Conservation (phyloP, 2,797 vertebrate species). For the Xenopus petersii region DNA sequence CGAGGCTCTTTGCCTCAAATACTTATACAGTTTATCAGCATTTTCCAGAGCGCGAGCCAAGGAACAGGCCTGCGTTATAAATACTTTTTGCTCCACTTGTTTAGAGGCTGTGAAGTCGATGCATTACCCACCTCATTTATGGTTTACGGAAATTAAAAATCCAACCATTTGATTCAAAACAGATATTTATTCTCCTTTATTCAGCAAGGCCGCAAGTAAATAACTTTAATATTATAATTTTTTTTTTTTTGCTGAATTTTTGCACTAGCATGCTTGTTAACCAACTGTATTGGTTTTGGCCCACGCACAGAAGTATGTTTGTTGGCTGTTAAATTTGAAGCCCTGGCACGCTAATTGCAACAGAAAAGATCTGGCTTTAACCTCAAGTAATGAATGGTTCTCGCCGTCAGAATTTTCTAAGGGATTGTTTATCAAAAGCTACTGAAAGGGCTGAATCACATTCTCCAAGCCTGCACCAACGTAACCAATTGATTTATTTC, state of each 20-base stretch:
- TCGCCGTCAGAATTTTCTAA: neutral
- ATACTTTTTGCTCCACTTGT: conserved; percentile 23
- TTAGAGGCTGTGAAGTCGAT: conserved; percentile 30
- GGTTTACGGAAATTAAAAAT: conserved; percentile 36
- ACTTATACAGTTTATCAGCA: conserved; percentile 42
- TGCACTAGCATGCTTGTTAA: conserved; percentile 16
- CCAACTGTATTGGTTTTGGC: conserved; percentile 38
- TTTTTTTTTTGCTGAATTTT: conserved; percentile 25
- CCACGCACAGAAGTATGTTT: neutral
- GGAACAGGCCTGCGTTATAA: conserved; percentile 29
- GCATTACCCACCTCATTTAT: conserved; percentile 30
- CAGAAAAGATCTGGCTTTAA: conserved; percentile 17
- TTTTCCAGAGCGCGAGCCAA: conserved; percentile 39
- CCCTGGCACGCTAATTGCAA: neutral
- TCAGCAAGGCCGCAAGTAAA: conserved; percentile 31
- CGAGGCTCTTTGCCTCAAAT: conserved; percentile 23
- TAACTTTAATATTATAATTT: neutral
- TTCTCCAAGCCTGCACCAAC: neutral
- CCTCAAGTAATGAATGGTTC: conserved; percentile 31
- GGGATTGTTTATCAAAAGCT: conserved; percentile 24
- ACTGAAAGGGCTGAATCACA: neutral
- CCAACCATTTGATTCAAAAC: conserved; percentile 44
- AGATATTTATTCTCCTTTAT: conserved; percentile 28
- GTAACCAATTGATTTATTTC: neutral
- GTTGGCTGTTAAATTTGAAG: conserved; percentile 24